Percentiles rank a stretch among this genome's conserved stretches.
These are phyloP conservation scores for Doryteuthis pealeii DNA, from an alignment of 1,140 invertebrate species.

Conservation along the genomic window DNA sequence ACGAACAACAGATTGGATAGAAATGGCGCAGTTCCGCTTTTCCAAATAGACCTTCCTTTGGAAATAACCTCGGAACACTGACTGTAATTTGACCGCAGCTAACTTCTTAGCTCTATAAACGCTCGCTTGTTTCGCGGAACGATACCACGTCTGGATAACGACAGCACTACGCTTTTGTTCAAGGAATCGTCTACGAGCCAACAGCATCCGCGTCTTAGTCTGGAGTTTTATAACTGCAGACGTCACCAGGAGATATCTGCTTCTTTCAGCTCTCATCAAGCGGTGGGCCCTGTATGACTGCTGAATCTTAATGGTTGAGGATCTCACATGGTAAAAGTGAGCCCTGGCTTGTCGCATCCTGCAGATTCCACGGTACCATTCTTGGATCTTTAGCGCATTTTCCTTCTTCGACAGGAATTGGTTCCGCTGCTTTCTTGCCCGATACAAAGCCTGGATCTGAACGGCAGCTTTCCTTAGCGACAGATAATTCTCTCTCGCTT, in stretches of 20 bases:
- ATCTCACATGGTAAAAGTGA: not conserved
- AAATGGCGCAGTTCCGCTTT: no score
- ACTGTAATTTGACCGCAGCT: no score
- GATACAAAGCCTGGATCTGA: not conserved
- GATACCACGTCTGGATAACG: no score
- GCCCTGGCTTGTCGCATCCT: not conserved
- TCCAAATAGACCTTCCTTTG: no score
- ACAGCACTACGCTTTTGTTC: not conserved
- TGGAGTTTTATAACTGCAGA: no score
- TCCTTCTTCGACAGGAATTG: conserved; percentile 12
- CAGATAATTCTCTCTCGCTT: not conserved
- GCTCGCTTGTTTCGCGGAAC: no score
- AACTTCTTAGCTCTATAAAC: no score
- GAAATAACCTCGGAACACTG: no score
- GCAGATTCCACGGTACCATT: not conserved
- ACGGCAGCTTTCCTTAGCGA: not conserved
- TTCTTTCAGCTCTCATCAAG: no score
- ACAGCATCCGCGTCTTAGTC: not conserved
- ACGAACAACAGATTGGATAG: not conserved
- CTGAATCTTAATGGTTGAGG: not conserved
- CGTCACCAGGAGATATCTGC: no score
- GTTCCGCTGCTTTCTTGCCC: not conserved
- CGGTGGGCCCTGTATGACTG: conserved; percentile 9
- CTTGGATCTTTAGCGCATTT: conserved; percentile 14
- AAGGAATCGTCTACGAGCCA: not conserved